Evolutionary conservation across 2,113 vertebrate species (phyloP), one percentile per base, ranked within the genome.

Genomic region (Athene cunicularia): DNA sequence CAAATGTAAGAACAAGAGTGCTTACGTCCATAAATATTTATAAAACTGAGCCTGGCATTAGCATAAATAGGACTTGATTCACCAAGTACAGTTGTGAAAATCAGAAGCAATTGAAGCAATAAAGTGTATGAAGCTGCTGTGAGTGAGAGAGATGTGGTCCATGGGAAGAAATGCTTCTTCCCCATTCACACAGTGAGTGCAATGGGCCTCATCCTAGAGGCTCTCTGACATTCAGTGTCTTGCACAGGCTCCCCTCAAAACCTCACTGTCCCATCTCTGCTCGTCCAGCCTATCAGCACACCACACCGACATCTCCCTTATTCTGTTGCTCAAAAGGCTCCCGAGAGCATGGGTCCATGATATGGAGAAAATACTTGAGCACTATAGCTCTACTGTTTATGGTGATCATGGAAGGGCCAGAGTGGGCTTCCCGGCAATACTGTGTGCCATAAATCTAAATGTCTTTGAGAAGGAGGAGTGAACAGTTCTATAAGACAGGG

Each of bases 11-110:
- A 95, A 75, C 43, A 67, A 45, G 86, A 37, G 32, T 71, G 56
- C 74, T 90, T 92, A 79, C 37, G 16, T 88, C 43, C 56, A 81
- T 90, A 92, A 88, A 88, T 82, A 71, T 94, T 96, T 87, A 66
- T 76, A 77, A 86, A 97, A 80, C 33, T 56, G 27, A 90, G 45
- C 22, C 55, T 87, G 68, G 43, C 1, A 9, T 86, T 96, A 80
- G 55, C 76, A 91, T 68, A 80, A 91, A 79, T 53, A 80, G 59
- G 21, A 80, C 30, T 32, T 30, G 84, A 70, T 53, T 90, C 66
- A 85, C 76, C 37, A 72, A 72, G 43, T 64, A 72, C 23, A 80
- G 41, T 27, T 41, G 59, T 74, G 45, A 80, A 91, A 74, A 83
- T 74, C 64, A 53, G 7, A 82, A 41, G 9, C 55, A 33, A 45